Percentiles rank a stretch among this genome's conserved stretches.
Conservation (phyloP, 2,888 invertebrate genomes). For the Yponomeuta sedellus region DNA sequence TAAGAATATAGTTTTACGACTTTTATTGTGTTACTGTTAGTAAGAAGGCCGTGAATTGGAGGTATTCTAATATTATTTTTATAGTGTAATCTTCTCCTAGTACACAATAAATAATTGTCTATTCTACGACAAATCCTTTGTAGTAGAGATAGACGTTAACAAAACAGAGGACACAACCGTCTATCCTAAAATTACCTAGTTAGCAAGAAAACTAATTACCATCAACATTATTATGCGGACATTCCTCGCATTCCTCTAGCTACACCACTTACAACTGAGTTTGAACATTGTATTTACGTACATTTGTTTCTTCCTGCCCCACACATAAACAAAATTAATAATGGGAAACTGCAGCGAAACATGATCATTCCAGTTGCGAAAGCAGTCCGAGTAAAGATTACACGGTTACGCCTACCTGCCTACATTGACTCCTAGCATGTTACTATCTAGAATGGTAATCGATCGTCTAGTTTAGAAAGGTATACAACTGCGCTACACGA, state of each 20-base stretch:
- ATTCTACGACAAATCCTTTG: not conserved
- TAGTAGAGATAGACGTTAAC: not conserved
- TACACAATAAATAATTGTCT: no score
- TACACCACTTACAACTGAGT: not conserved
- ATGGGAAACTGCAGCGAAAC: conserved; percentile 1
- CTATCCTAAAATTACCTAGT: not conserved
- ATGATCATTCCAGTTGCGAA: conserved; percentile 10
- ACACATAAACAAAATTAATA: not conserved
- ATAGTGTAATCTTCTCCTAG: no score
- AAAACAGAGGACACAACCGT: not conserved
- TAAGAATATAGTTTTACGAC: no score
- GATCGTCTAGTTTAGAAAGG: not conserved
- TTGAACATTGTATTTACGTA: not conserved
- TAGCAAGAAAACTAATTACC: not conserved
- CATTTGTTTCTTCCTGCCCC: not conserved
- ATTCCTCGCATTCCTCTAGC: not conserved
- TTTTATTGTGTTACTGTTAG: no score
- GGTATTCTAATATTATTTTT: no score
- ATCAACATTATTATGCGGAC: conserved; percentile 1
- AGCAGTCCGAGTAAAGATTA: not conserved
- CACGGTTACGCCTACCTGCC: not conserved
- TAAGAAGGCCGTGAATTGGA: no score
- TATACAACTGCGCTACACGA: no score
- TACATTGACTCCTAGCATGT: not conserved
- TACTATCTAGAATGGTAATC: not conserved